A percentile compares a stretch with the other conserved stretches of the same genome.
Evolutionary conservation across 2,888 invertebrate genomes (phyloP).

Genomic region (Drosophila greeni): DNA sequence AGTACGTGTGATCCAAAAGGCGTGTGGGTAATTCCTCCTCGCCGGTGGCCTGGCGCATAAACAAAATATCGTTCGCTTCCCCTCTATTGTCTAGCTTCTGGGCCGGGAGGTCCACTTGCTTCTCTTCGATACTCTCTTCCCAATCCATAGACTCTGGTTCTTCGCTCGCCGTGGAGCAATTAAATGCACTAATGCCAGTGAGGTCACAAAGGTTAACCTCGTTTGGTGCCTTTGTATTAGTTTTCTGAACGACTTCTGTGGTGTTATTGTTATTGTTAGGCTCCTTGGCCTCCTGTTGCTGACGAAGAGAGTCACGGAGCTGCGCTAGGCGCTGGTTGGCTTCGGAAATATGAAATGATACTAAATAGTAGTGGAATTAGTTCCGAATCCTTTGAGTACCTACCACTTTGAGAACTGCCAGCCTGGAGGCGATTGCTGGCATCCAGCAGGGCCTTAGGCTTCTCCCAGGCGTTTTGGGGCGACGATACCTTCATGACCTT

Average conservation of each 20-base stretch:
- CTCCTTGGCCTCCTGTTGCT: slow-evolving; percentile 14
- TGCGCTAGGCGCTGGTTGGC: slow-evolving; percentile 49
- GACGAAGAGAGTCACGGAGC: slow-evolving; percentile 32
- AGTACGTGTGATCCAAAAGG: slow-evolving; percentile 68
- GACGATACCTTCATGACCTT: background rate
- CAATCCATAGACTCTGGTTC: slow-evolving; percentile 66
- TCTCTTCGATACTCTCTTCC: slow-evolving; percentile 18
- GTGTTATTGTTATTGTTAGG: slow-evolving; percentile 18
- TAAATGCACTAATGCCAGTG: slow-evolving; percentile 11
- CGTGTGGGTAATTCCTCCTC: slow-evolving; percentile 67
- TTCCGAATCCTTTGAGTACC: background rate
- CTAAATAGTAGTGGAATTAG: no score
- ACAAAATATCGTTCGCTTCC: slow-evolving; percentile 1
- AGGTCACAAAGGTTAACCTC: background rate
- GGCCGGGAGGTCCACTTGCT: background rate
- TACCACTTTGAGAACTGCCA: slow-evolving; percentile 38
- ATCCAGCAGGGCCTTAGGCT: slow-evolving; percentile 49
- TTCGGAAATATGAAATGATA: background rate
- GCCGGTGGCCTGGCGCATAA: slow-evolving; percentile 31
- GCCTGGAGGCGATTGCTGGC: slow-evolving; percentile 35
- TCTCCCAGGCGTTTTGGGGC: slow-evolving; percentile 43
- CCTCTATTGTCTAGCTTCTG: background rate
- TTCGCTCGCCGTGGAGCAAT: background rate
- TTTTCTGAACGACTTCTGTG: background rate
- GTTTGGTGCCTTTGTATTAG: background rate